A percentile compares a stretch with the other conserved stretches of the same genome.
Evolutionary conservation across 2,113 vertebrate species (phyloP).

Genomic region (Serilophus lunatus): DNA sequence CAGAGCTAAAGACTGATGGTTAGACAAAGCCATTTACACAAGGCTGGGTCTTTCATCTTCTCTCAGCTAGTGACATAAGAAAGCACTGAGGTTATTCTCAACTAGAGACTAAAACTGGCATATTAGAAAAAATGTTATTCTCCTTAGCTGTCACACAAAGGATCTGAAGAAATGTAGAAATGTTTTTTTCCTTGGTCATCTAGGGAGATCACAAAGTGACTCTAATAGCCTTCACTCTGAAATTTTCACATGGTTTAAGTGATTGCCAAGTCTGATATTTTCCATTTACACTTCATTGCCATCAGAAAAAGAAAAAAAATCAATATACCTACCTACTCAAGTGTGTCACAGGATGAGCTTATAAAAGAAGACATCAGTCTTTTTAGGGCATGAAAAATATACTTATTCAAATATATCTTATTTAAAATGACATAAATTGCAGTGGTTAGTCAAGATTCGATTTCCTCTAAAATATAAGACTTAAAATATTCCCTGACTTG

Average conservation of each 20-base stretch:
- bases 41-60: slow-evolving; percentile 85
- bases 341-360: slow-evolving; percentile 84
- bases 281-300: slow-evolving; percentile 87
- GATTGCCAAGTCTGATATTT: slow-evolving; percentile 86
- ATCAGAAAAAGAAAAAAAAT: slow-evolving; percentile 86
- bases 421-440: slow-evolving; percentile 86
- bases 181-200: slow-evolving; percentile 82
- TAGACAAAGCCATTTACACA: slow-evolving; percentile 88
- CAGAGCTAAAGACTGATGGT: slow-evolving; percentile 86
- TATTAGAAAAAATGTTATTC: slow-evolving; percentile 85
- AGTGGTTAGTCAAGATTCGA: slow-evolving; percentile 83
- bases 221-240: slow-evolving; percentile 85
- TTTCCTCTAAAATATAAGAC: slow-evolving; percentile 84
- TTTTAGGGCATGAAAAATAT: slow-evolving; percentile 85
- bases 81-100: slow-evolving; percentile 82
- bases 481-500: slow-evolving; percentile 80
- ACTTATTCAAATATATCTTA: slow-evolving; percentile 86
- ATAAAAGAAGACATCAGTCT: slow-evolving; percentile 86
- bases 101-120: slow-evolving; percentile 81
- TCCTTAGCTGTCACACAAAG: slow-evolving; percentile 83
- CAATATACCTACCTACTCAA: slow-evolving; percentile 88
- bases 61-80: slow-evolving; percentile 84
- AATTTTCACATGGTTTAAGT: slow-evolving; percentile 86
- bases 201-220: slow-evolving; percentile 83
- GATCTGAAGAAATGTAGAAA: slow-evolving; percentile 86